phyloP scores from a whole-genome alignment of 2,888 invertebrate genomes.

The Drosophila tripunctata region DNA sequence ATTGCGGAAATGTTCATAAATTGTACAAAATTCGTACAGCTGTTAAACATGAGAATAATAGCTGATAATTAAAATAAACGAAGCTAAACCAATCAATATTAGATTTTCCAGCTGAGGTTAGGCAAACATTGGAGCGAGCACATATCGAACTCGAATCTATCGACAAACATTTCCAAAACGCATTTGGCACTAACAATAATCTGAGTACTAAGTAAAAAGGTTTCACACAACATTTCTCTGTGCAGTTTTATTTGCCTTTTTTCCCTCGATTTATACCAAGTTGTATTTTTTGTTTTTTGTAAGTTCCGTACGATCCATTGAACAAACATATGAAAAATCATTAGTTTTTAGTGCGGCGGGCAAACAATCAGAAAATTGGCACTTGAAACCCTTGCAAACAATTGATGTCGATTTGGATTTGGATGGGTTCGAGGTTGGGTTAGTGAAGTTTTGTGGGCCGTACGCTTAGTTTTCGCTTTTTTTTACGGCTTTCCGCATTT shows the following conservation, averaged over 20 bases:
- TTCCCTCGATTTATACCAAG: constrained; percentile 31
- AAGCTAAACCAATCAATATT: constrained; percentile 10
- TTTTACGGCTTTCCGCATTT: constrained; percentile 68
- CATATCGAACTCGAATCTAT: neutral
- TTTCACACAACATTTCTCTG: constrained; percentile 11
- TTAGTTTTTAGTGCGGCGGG: constrained; percentile 78
- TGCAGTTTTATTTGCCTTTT: constrained; percentile 6
- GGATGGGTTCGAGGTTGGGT: too few relatives aligned
- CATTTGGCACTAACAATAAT: constrained; percentile 16
- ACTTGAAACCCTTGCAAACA: constrained; percentile 63
- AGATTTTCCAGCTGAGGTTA: constrained; percentile 2
- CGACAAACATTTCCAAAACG: constrained; percentile 4
- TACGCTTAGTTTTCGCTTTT: constrained; percentile 31
- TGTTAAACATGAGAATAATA: constrained; percentile 9
- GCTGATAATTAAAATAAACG: constrained; percentile 40
- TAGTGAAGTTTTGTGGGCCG: constrained; percentile 22
- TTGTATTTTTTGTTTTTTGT: constrained; percentile 31
- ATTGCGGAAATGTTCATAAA: neutral
- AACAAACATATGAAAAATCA: constrained; percentile 79
- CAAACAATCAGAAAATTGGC: constrained; percentile 79
- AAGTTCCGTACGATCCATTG: constrained; percentile 64
- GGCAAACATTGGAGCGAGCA: constrained; percentile 12
- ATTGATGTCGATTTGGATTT: constrained; percentile 51
- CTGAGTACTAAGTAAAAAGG: constrained; percentile 10
- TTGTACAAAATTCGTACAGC: constrained; percentile 7